These are phyloP conservation scores for Acrobasis suavella DNA, from an alignment of 2,888 invertebrate genomes.

Conservation along the genomic window DNA sequence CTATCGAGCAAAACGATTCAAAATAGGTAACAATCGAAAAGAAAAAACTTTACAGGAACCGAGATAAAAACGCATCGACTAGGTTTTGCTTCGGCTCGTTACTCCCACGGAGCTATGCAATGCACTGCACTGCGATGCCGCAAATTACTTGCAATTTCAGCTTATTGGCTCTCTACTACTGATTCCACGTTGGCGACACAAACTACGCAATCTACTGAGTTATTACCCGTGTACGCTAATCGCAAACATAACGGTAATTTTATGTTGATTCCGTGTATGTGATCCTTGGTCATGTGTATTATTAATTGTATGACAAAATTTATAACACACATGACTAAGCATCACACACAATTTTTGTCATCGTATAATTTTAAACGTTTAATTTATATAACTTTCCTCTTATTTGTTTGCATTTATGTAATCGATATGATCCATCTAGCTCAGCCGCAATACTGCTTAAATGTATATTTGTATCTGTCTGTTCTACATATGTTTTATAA, in stretches of 20 bases:
- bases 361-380: too few species aligned
- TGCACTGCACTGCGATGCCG: slow-evolving; percentile 34
- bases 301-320: background rate
- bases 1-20: slow-evolving; percentile 60
- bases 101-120: slow-evolving; percentile 45
- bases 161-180: slow-evolving; percentile 27
- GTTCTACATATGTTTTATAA: background rate
- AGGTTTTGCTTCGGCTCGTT: slow-evolving; percentile 65
- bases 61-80: slow-evolving; percentile 50
- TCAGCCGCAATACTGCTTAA: too few species aligned
- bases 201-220: slow-evolving; percentile 24
- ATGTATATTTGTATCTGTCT: background rate
- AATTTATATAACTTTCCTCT: background rate
- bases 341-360: too few species aligned
- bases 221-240: slow-evolving; percentile 25
- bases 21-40: slow-evolving; percentile 59
- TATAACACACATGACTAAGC: too few species aligned
- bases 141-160: slow-evolving; percentile 46
- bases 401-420: too few species aligned
- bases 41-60: slow-evolving; percentile 31
- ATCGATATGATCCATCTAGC: too few species aligned
- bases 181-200: slow-evolving; percentile 18
- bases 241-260: slow-evolving; percentile 25
- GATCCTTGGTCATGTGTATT: background rate
- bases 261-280: background rate